These are phyloP conservation scores for Trilocha varians DNA, from an alignment of 2,888 invertebrate genomes.

Conservation along the genomic window DNA sequence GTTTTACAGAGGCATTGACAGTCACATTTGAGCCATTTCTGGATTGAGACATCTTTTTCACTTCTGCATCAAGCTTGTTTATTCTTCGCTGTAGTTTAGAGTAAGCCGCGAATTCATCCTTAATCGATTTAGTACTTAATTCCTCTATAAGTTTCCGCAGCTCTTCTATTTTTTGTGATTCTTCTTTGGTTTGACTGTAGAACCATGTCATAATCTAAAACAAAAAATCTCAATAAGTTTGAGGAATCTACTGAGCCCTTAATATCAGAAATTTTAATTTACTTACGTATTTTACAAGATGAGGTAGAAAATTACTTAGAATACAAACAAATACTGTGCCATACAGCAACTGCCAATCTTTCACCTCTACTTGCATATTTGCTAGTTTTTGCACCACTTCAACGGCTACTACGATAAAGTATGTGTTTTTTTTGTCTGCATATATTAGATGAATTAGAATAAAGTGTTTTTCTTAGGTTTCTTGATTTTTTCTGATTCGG, in stretches of 20 bases:
- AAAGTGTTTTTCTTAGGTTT: too few species aligned
- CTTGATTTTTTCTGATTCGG: too few species aligned
- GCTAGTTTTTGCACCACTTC: too few species aligned
- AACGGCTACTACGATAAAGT: too few species aligned
- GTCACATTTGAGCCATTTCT: constrained; percentile 50
- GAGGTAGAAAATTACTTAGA: constrained; percentile 54
- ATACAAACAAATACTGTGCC: constrained; percentile 44
- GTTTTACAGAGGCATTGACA: constrained; percentile 47
- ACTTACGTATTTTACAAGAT: constrained; percentile 68
- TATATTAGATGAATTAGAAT: too few species aligned
- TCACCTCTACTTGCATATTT: neutral
- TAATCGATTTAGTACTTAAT: constrained; percentile 67
- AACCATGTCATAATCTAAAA: constrained; percentile 67
- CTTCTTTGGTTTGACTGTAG: constrained; percentile 46
- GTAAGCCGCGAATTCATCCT: constrained; percentile 74
- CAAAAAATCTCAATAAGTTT: neutral
- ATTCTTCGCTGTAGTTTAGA: constrained; percentile 74
- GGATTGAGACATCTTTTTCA: constrained; percentile 52
- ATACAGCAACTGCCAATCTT: neutral
- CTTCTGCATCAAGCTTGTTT: constrained; percentile 59
- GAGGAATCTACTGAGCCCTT: neutral
- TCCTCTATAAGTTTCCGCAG: constrained; percentile 53
- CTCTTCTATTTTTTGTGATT: constrained; percentile 57
- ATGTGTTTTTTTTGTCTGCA: too few species aligned
- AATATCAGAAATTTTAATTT: neutral